Conservation (phyloP, 2,797 vertebrate genomes). For the Tolypeutes matacus region DNA sequence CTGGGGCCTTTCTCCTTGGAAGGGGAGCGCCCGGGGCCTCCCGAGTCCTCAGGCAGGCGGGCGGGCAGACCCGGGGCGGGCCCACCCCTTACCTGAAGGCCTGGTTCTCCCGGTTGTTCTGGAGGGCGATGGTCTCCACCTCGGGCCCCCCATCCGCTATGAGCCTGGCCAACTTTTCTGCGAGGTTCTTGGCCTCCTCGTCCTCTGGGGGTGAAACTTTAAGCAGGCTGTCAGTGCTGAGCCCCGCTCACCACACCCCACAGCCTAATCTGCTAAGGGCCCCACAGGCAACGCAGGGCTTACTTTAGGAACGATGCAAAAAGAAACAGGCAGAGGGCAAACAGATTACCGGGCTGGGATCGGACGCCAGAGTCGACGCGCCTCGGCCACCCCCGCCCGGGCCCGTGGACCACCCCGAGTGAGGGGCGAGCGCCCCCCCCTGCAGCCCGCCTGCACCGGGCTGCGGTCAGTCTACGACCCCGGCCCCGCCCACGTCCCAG, state of each 20-base stretch:
- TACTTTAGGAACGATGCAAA: constrained; percentile 80
- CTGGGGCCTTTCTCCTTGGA: too few relatives aligned
- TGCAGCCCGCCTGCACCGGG: too few relatives aligned
- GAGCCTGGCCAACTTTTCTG: constrained; percentile 95
- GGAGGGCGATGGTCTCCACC: constrained; percentile 95
- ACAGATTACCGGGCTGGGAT: constrained; percentile 75
- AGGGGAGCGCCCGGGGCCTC: too few relatives aligned
- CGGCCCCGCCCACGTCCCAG: too few relatives aligned
- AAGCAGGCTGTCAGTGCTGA: constrained; percentile 99
- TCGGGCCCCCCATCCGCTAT: constrained; percentile 96
- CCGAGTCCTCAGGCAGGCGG: too few relatives aligned
- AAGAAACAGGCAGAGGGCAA: constrained; percentile 82
- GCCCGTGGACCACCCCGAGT: too few relatives aligned
- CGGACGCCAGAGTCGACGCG: not conserved
- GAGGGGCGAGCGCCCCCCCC: too few relatives aligned
- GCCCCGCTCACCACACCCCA: constrained; percentile 93
- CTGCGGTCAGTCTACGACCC: too few relatives aligned
- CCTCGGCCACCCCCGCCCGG: not conserved
- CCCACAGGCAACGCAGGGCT: constrained; percentile 88
- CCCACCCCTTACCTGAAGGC: constrained; percentile 94
- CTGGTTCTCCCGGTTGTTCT: constrained; percentile 94
- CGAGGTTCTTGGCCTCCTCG: constrained; percentile 93
- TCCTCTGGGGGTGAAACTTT: constrained; percentile 99
- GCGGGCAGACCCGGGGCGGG: too few relatives aligned
- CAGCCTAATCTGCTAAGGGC: constrained; percentile 95